Evolutionary conservation across 2,888 invertebrate species (phyloP).

Genomic region (Hirtodrosophila alboralis): DNA sequence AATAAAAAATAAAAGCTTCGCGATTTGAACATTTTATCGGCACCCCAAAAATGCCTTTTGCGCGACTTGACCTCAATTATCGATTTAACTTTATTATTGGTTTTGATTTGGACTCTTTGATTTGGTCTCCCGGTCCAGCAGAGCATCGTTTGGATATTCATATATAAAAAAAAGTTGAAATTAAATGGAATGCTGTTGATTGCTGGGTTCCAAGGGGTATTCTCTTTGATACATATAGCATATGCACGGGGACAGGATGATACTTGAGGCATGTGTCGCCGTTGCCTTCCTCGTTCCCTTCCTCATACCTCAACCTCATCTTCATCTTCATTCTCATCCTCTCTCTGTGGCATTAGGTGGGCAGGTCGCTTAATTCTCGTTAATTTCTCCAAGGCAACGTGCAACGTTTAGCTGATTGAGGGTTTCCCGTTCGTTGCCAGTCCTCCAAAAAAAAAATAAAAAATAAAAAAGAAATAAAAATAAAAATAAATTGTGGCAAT

Average conservation of each 20-base stretch:
- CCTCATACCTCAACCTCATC: no score
- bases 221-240: neutral
- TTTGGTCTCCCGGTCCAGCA: conserved; percentile 34
- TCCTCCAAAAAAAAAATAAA: conserved; percentile 36
- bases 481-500: conserved; percentile 66
- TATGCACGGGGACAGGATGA: conserved; percentile 13
- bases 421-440: conserved; percentile 55
- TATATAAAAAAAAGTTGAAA: conserved; percentile 62
- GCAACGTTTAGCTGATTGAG: conserved; percentile 82
- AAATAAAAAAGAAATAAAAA: no score
- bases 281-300: conserved; percentile 1
- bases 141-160: conserved; percentile 23
- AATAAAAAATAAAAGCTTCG: no score
- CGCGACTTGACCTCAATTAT: conserved; percentile 83
- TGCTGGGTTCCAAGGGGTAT: conserved; percentile 42
- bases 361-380: conserved; percentile 75
- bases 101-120: conserved; percentile 79
- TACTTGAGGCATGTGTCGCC: conserved; percentile 30
- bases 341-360: conserved; percentile 74
- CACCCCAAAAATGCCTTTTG: conserved; percentile 40
- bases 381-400: conserved; percentile 71
- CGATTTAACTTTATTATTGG: conserved; percentile 85
- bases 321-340: conserved; percentile 1
- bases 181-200: conserved; percentile 80
- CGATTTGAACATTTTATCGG: conserved; percentile 39